Percentiles rank a stretch among this genome's conserved stretches.
Evolutionary conservation across 2,888 invertebrate species (phyloP).

Genomic region (Sepioteuthis lessoniana): DNA sequence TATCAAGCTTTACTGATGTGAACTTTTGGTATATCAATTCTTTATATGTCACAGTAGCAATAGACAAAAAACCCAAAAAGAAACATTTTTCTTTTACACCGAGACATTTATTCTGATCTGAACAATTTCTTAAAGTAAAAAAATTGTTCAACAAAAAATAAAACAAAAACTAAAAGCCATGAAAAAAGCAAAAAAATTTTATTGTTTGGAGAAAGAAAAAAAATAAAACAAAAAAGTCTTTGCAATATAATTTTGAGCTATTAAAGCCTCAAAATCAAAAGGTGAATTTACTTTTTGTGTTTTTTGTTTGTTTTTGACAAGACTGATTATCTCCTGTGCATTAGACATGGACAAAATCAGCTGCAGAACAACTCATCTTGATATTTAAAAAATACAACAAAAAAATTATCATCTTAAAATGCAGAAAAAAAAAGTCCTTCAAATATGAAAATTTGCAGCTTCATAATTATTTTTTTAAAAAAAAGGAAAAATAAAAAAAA

Average conservation of each 20-base stretch:
- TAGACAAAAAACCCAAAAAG: too few relatives aligned
- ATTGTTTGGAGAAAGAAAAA: conserved; percentile 8
- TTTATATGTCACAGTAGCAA: too few relatives aligned
- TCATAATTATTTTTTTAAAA: background rate
- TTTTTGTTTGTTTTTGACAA: background rate
- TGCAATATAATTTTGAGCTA: background rate
- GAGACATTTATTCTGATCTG: background rate
- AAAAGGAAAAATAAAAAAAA: background rate
- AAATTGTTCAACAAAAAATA: background rate
- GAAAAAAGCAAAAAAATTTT: conserved; percentile 16
- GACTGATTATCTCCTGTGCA: background rate
- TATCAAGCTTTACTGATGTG: too few relatives aligned
- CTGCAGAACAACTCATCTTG: conserved; percentile 16
- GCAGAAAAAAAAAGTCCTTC: background rate
- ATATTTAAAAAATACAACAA: background rate
- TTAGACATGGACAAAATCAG: background rate
- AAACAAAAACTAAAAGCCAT: background rate
- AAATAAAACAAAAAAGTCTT: background rate
- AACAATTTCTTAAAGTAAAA: background rate
- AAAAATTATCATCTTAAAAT: background rate
- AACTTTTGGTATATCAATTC: too few relatives aligned
- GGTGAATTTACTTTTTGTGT: background rate
- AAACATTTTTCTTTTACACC: background rate
- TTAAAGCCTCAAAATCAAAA: background rate
- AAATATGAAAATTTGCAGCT: background rate